Evolutionary conservation across 2,888 invertebrate species (phyloP).

Genomic region (Cephonodes hylas): DNA sequence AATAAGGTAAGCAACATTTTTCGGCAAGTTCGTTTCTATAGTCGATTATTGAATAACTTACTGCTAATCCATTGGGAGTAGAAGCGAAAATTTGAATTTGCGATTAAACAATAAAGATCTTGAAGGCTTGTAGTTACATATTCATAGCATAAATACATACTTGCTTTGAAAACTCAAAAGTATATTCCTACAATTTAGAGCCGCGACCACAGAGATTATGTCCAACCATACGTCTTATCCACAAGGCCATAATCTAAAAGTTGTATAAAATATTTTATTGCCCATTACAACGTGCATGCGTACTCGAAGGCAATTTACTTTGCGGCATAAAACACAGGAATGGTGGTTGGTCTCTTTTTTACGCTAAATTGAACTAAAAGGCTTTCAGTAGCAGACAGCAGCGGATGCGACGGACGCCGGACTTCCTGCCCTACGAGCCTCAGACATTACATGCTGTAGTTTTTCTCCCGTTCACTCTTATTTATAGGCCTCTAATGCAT

Average conservation of each 20-base stretch:
- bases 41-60: too few species aligned
- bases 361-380: constrained; percentile 78
- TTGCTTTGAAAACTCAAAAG: too few species aligned
- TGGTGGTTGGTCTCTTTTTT: constrained; percentile 60
- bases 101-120: too few species aligned
- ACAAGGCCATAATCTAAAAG: background rate
- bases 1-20: too few species aligned
- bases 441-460: constrained; percentile 55
- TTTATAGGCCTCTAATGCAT: constrained; percentile 42
- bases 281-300: background rate
- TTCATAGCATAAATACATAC: too few species aligned
- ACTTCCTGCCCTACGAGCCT: constrained; percentile 61
- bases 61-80: too few species aligned
- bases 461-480: constrained; percentile 44
- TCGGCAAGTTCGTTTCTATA: too few species aligned
- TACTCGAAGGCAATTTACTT: constrained; percentile 49
- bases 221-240: background rate
- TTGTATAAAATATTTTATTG: background rate
- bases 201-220: too few species aligned
- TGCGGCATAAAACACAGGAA: constrained; percentile 61
- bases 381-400: constrained; percentile 66
- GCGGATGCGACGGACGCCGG: constrained; percentile 66
- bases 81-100: too few species aligned
- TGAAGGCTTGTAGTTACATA: too few species aligned
- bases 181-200: too few species aligned